Evolutionary conservation across 2,888 invertebrate genomes (phyloP).

Genomic region (Lysandra bellargus): DNA sequence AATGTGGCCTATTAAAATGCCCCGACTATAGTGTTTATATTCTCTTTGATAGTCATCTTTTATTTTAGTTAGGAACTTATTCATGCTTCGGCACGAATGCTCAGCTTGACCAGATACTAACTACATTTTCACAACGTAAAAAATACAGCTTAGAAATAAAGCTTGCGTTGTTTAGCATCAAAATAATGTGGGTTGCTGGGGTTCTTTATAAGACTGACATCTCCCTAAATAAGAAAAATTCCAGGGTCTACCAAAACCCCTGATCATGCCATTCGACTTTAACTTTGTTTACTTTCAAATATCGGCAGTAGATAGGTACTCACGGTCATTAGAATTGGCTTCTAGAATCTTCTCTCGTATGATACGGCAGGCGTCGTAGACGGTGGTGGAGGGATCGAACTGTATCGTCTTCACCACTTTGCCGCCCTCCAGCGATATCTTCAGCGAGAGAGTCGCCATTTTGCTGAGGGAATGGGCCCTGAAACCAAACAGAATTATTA

Average conservation of each 20-base stretch:
- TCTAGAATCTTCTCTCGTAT: constrained; percentile 97
- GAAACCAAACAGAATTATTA: constrained; percentile 33
- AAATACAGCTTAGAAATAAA: neutral
- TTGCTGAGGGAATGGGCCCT: constrained; percentile 67
- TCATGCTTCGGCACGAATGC: neutral
- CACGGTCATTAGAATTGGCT: constrained; percentile 93
- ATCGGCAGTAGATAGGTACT: constrained; percentile 64
- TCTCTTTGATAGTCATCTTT: neutral
- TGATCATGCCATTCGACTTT: too few species aligned
- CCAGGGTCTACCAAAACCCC: too few species aligned
- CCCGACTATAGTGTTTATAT: too few species aligned
- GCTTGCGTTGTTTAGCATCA: too few species aligned
- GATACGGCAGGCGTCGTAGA: constrained; percentile 97
- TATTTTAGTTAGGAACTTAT: neutral
- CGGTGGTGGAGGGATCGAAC: constrained; percentile 96
- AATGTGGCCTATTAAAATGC: too few species aligned
- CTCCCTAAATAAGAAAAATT: too few species aligned
- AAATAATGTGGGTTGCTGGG: too few species aligned
- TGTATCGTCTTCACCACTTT: constrained; percentile 98
- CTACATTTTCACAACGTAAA: neutral
- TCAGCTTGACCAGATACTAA: too few species aligned
- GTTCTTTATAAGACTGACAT: too few species aligned
- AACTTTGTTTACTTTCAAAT: too few species aligned
- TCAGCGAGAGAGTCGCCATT: constrained; percentile 89
- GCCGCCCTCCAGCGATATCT: constrained; percentile 92